Base-by-base conservation (phyloP, 2,888 invertebrate genomes). In the Lissonota sp. region DNA sequence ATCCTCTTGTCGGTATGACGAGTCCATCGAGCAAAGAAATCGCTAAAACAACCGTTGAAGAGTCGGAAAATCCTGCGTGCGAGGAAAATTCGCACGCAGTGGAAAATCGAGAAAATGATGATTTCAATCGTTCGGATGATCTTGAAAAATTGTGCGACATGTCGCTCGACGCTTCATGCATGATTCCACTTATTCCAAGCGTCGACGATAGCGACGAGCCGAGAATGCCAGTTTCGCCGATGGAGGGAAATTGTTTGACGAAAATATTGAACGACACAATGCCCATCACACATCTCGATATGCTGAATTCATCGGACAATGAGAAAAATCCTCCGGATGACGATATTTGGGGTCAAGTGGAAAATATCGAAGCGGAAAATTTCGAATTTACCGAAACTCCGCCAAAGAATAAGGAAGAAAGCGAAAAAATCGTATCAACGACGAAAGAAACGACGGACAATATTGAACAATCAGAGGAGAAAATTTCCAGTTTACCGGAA, bases 271-370 rank as follows among this genome's bases (percentile, higher is more conserved):
- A 88, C 63, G 85, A 88, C 16, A 86, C 87, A 44, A 60, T 86
- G 44, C 88, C 89, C 5, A 88, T 88, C 14, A 86, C 85, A 0
- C 85, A 86, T 71, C 67, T 90, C 0, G 85, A 86, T 53, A 86
- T 86, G 16, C 78, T 87, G 5, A 86, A 87, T 16, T 86, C 86
- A 0, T 86, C 86, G 8, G 88, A 87, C 14, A 86, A 84, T 12
- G 88, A 87, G 16, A 85, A 85, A 4, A 73, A 87, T n/a, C 87
- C 88, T 66, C 87, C 86, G 39, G 87, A 89, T 53, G 87, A 90
- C 49, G 88, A 89, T 39, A 86, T 88, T 26, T 90, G 90, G 90
- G 82, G 85, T 70, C 87, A 89, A 55, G 86, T 89, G 5, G 73
- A 80, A 8, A 84, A 84, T n/a, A 83, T 88, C 7, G 86, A 87